phyloP scores from a whole-genome alignment of 53 echinoderm and acorn worm genomes.

The Pentamera pediparva region DNA sequence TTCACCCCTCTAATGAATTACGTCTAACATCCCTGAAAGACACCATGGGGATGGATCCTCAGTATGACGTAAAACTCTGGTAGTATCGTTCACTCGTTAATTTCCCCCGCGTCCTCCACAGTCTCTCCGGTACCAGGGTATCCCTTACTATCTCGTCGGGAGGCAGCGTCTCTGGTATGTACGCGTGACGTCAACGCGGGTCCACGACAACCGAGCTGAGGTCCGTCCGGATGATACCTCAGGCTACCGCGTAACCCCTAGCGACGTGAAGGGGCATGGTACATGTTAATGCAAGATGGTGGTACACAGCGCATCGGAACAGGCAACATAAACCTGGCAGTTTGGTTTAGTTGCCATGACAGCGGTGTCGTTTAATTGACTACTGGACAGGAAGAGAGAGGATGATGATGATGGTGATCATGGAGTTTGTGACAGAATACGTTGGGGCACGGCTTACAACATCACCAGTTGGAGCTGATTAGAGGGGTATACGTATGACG shows the following conservation, averaged over 20 bases:
- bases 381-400: background rate
- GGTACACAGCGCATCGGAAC: conserved; percentile 9
- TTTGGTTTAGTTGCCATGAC: conserved; percentile 24
- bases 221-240: conserved; percentile 6
- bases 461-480: too few species aligned
- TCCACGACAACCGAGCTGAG: background rate
- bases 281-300: background rate
- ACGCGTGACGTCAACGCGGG: conserved; percentile 32
- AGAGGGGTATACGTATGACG: too few species aligned
- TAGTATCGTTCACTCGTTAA: conserved; percentile 6
- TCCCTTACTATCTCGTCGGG: too few species aligned
- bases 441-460: too few species aligned
- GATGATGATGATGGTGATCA: conserved; percentile 14
- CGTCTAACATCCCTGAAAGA: background rate
- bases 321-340: conserved; percentile 29
- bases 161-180: conserved; percentile 23
- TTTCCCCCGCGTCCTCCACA: too few species aligned
- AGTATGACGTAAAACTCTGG: background rate
- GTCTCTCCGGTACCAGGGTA: too few species aligned
- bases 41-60: background rate
- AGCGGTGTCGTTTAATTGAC: conserved; percentile 1
- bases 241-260: background rate
- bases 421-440: too few species aligned
- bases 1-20: conserved; percentile 30
- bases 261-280: background rate